phyloP scores from a whole-genome alignment of 30 jellyfish, hydroid and myxozoan genomes.

The Aurelia coerulea region DNA sequence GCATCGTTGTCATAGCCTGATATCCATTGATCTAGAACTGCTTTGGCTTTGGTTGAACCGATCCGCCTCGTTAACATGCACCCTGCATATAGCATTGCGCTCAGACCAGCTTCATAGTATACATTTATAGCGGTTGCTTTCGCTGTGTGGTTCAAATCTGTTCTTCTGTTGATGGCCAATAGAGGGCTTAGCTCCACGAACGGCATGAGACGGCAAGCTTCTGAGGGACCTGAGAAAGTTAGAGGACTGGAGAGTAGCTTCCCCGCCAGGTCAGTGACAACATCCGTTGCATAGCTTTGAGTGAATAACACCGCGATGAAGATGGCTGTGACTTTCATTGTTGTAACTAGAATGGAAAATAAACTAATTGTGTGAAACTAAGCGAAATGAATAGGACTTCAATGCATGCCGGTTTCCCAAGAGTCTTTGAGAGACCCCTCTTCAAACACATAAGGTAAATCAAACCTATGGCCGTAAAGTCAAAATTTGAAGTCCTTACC shows the following conservation, averaged over 20 bases:
- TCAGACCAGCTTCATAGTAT: conserved; percentile 39
- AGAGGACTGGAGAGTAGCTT: not conserved
- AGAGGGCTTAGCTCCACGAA: conserved; percentile 52
- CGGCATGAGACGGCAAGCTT: conserved; percentile 45
- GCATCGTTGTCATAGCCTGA: conserved; percentile 22
- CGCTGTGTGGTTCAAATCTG: not conserved
- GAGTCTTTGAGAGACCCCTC: too few relatives aligned
- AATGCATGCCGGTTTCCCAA: too few relatives aligned
- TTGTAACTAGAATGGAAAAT: too few relatives aligned
- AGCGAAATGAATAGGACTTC: too few relatives aligned
- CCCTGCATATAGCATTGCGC: conserved; percentile 35
- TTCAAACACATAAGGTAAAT: too few relatives aligned
- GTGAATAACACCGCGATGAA: not conserved
- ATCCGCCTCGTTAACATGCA: conserved; percentile 14
- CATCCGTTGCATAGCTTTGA: not conserved
- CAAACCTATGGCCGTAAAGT: too few relatives aligned
- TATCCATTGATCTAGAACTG: conserved; percentile 41
- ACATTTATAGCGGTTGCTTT: not conserved
- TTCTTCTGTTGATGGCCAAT: conserved; percentile 1
- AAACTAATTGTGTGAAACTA: too few relatives aligned
- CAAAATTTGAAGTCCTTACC: too few relatives aligned
- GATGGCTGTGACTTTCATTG: too few relatives aligned
- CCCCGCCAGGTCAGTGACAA: not conserved
- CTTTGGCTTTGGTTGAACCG: conserved; percentile 9
- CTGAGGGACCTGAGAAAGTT: not conserved